Percentiles rank a stretch among this genome's conserved stretches.
These are phyloP conservation scores for Stichopus chloronotus DNA, from an alignment of 35 echinoderm and acorn worm species.

Conservation along the genomic window DNA sequence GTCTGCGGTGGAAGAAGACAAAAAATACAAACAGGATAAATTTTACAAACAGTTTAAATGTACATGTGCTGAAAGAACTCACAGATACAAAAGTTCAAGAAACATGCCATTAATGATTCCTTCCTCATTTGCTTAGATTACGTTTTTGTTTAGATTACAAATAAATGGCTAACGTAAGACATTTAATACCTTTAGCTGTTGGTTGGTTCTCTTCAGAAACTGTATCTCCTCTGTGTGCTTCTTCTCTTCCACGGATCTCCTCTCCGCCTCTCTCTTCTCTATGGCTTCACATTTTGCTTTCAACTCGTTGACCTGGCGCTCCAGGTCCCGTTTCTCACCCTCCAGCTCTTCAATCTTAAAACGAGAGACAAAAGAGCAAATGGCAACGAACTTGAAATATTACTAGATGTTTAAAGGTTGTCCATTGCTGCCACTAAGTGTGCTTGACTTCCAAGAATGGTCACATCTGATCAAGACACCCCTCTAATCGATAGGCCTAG, in stretches of 20 bases:
- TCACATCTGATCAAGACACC: no score
- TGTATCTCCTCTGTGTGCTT: slow-evolving; percentile 99
- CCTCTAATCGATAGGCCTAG: no score
- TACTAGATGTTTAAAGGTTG: background rate
- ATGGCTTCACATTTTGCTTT: slow-evolving; percentile 99
- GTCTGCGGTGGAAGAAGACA: slow-evolving; percentile 77
- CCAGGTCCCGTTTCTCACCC: slow-evolving; percentile 91
- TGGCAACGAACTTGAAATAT: background rate
- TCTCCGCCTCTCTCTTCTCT: slow-evolving; percentile 96
- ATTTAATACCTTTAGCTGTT: slow-evolving; percentile 89
- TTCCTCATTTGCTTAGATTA: background rate
- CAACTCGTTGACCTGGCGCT: slow-evolving; percentile 96
- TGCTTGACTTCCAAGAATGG: no score
- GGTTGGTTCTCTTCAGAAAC: slow-evolving; percentile 98
- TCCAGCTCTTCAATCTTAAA: slow-evolving; percentile 89
- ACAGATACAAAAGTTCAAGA: background rate
- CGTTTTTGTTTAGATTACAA: no score
- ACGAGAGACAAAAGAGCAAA: background rate
- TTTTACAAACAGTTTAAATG: background rate
- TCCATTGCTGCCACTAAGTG: no score
- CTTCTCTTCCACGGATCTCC: slow-evolving; percentile 97
- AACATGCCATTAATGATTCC: background rate
- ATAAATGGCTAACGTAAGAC: background rate
- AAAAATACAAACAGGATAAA: background rate
- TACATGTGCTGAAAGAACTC: background rate